phyloP scores from a whole-genome alignment of 1,140 invertebrate genomes.

The Orchesella cincta region DNA sequence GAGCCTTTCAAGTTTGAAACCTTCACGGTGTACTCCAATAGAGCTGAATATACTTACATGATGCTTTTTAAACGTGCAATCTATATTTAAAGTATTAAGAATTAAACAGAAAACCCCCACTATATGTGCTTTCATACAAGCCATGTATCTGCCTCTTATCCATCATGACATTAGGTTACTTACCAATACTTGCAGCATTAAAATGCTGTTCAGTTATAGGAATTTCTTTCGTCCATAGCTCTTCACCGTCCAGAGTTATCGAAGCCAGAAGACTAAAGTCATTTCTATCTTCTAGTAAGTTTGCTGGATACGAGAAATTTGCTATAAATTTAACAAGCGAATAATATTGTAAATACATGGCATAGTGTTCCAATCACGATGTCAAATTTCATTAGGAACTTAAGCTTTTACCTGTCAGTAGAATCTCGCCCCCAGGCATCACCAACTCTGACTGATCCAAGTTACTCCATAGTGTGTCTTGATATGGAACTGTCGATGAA shows the following conservation, averaged over 20 bases:
- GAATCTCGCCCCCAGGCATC: not conserved
- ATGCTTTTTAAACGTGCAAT: not conserved
- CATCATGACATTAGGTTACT: not conserved
- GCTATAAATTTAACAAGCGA: not conserved
- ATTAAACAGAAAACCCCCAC: not conserved
- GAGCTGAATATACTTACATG: not conserved
- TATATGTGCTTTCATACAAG: not conserved
- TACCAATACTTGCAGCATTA: not conserved
- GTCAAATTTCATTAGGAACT: not conserved
- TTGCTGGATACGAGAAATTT: not conserved
- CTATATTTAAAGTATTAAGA: not conserved
- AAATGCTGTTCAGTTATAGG: not conserved
- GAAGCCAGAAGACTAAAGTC: not conserved
- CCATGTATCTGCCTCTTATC: too few relatives aligned
- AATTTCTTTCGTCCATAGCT: conserved; percentile 3
- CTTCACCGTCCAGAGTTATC: not conserved
- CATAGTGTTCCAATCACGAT: not conserved
- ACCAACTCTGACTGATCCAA: not conserved
- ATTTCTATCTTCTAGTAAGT: not conserved
- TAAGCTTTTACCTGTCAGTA: not conserved
- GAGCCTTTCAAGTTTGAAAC: not conserved
- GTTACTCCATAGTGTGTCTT: not conserved
- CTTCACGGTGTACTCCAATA: not conserved
- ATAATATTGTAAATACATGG: not conserved
- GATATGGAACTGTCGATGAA: not conserved